Evolutionary conservation across 2,888 invertebrate genomes (phyloP).

Genomic region (Doris montereyensis): DNA sequence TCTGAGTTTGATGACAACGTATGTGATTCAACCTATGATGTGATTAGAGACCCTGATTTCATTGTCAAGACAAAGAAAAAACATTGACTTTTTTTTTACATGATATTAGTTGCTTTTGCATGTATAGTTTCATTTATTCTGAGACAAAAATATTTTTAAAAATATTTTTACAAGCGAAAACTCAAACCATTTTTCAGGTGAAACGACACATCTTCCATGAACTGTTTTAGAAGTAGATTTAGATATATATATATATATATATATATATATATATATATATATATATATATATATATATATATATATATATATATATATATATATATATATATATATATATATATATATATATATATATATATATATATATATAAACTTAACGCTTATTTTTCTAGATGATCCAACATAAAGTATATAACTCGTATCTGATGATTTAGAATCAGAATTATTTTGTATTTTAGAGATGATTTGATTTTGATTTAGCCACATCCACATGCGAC

Average conservation of each 20-base stretch:
- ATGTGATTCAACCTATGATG: no score
- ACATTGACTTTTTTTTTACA: not conserved
- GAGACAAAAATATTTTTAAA: not conserved
- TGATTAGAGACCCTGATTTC: no score
- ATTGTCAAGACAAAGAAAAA: not conserved
- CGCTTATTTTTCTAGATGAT: no score
- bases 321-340: conserved; percentile 16
- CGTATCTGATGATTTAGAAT: no score
- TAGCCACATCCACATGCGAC: no score
- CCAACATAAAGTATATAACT: no score
- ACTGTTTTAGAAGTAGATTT: not conserved
- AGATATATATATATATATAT: conserved; percentile 14
- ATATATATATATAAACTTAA: not conserved
- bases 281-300: conserved; percentile 3
- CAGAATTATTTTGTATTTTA: no score
- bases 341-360: conserved; percentile 8
- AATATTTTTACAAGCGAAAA: no score
- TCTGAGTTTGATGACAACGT: not conserved
- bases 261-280: conserved; percentile 14
- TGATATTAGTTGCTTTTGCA: not conserved
- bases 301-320: not conserved
- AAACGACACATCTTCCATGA: no score
- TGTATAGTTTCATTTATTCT: not conserved
- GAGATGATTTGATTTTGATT: no score
- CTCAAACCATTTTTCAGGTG: no score